Evolutionary conservation across 2,888 invertebrate species (phyloP).

Genomic region (Beris morrisii): DNA sequence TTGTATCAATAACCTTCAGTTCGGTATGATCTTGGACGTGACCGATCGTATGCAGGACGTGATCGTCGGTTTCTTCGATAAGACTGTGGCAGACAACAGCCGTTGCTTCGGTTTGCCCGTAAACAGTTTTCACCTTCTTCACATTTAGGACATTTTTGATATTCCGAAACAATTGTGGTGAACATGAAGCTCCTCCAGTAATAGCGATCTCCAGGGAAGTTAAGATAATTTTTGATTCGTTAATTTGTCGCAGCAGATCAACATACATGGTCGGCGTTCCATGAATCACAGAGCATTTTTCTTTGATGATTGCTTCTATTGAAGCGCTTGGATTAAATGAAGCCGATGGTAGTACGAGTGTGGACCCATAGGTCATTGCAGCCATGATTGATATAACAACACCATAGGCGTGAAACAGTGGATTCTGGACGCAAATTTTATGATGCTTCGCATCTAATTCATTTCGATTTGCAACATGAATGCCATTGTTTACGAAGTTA

Average conservation of each 20-base stretch:
- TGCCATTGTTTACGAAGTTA: constrained; percentile 75
- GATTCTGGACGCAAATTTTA: constrained; percentile 66
- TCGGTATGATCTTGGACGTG: constrained; percentile 61
- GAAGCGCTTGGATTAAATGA: constrained; percentile 65
- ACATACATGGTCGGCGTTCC: constrained; percentile 89
- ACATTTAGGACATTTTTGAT: constrained; percentile 58
- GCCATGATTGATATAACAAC: constrained; percentile 65
- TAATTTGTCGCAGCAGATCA: constrained; percentile 64
- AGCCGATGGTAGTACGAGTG: constrained; percentile 63
- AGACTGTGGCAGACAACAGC: constrained; percentile 60
- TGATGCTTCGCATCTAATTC: constrained; percentile 54
- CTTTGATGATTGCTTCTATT: constrained; percentile 65
- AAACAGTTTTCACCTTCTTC: constrained; percentile 59
- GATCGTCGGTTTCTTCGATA: constrained; percentile 55
- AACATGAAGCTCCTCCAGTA: constrained; percentile 74
- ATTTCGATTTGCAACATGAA: constrained; percentile 62
- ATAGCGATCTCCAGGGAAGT: constrained; percentile 61
- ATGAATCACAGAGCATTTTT: constrained; percentile 71
- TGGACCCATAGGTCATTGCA: constrained; percentile 63
- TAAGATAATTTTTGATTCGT: constrained; percentile 51
- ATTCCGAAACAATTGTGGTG: constrained; percentile 62
- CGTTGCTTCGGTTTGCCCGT: constrained; percentile 64
- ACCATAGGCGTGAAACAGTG: constrained; percentile 83
- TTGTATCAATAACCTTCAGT: constrained; percentile 62
- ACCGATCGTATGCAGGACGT: constrained; percentile 60